A percentile compares a stretch with the other conserved stretches of the same genome.
phyloP scores from a whole-genome alignment of 1,140 invertebrate genomes.

The Hypothenemus hampei region DNA sequence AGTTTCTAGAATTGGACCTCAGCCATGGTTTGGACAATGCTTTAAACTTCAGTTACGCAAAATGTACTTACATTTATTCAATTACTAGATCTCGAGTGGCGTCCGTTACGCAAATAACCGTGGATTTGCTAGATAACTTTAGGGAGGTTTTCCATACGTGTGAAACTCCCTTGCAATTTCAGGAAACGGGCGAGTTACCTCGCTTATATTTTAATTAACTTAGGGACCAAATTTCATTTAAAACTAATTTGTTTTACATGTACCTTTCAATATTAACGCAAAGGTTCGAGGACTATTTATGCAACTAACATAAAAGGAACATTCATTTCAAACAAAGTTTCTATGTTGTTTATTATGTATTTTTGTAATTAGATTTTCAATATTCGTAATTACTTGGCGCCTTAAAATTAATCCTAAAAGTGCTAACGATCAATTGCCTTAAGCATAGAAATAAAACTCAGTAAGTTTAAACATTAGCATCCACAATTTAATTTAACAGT shows the following conservation, averaged over 20 bases:
- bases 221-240: neutral
- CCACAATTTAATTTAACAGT: too few relatives aligned
- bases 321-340: too few relatives aligned
- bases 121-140: neutral
- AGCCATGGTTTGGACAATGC: slow-evolving; percentile 6
- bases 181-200: too few relatives aligned
- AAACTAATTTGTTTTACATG: neutral
- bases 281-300: neutral
- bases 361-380: too few relatives aligned
- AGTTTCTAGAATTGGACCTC: slow-evolving; percentile 7
- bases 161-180: too few relatives aligned
- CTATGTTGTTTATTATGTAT: too few relatives aligned
- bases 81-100: slow-evolving; percentile 8
- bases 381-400: too few relatives aligned
- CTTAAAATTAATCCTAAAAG: too few relatives aligned
- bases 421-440: too few relatives aligned
- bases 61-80: slow-evolving; percentile 13
- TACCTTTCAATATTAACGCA: neutral
- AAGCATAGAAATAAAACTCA: too few relatives aligned
- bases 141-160: neutral
- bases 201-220: neutral
- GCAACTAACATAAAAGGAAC: too few relatives aligned
- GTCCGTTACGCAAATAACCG: slow-evolving; percentile 4
- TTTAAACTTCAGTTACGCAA: slow-evolving; percentile 1
- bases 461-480: too few relatives aligned